phyloP scores from a whole-genome alignment of 1,140 invertebrate genomes.

The Asbolus verrucosus region DNA sequence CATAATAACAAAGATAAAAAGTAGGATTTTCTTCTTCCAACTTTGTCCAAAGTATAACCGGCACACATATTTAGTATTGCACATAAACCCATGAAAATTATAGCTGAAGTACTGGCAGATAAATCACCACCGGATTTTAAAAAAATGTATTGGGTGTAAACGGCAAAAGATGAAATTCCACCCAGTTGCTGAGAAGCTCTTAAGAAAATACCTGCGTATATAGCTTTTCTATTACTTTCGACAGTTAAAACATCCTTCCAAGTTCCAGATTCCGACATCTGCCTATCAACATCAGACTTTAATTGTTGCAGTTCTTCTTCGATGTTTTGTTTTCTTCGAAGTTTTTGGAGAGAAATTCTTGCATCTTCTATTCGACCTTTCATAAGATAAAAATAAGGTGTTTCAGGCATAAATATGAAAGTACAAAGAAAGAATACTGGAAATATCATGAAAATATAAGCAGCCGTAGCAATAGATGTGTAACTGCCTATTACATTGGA shows the following conservation, averaged over 20 bases:
- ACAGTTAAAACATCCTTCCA: constrained; percentile 59
- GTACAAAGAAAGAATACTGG: constrained; percentile 36
- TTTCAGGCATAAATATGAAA: constrained; percentile 52
- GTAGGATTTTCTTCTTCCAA: constrained; percentile 76
- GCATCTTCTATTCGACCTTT: constrained; percentile 53
- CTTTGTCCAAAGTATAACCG: constrained; percentile 75
- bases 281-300: constrained; percentile 55
- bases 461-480: constrained; percentile 46
- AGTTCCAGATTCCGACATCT: constrained; percentile 59
- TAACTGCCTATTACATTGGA: constrained; percentile 69
- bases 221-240: constrained; percentile 55
- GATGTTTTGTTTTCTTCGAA: constrained; percentile 54
- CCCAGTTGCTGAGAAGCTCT: constrained; percentile 54
- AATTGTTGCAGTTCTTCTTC: constrained; percentile 56
- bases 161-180: constrained; percentile 51
- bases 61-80: constrained; percentile 73
- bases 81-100: constrained; percentile 66
- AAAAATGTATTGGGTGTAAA: constrained; percentile 59
- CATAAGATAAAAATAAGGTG: constrained; percentile 57
- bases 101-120: constrained; percentile 46
- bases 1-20: constrained; percentile 71
- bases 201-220: constrained; percentile 52
- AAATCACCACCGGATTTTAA: constrained; percentile 57
- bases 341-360: constrained; percentile 46
- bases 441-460: constrained; percentile 15